Evolutionary conservation across 2,113 vertebrate genomes (phyloP), one percentile per base, ranked within the genome.

Genomic region (Suricata suricatta): DNA sequence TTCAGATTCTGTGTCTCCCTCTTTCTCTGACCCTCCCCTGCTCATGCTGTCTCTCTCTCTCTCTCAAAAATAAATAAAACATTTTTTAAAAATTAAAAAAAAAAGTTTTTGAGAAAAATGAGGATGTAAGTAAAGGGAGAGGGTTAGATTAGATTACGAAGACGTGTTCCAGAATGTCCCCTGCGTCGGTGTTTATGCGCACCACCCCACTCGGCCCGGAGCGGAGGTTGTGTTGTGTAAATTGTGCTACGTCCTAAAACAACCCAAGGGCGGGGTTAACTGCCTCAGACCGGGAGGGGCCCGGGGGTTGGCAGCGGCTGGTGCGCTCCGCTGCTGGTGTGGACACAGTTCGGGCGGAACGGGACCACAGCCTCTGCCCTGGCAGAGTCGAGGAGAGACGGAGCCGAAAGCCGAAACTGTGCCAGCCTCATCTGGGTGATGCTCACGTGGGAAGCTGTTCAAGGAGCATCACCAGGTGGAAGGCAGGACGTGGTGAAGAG

Each of bases 201-300:
- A 80, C 7, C 17, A 4, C 2, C n/a, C 27, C 50, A 13, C 14
- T 31, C 27, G 29, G 38, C 29, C n/a, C 1, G 0, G 31, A 54
- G 50, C 2, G 21, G 41, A 63, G 19, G 33, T 50, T 1, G 7
- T 29, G 52, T 82, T 9, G 41, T 41, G 41, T 41, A 35, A n/a
- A 25, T 31, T 14, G 12, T 0, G n/a, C 44, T 47, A 21, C 17
- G 0, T 6, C 7, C 0, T 2, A 2, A n/a, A 57, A 66, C 6
- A 14, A 10, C 5, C 11, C 17, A 41, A 2, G 12, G 5, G 5
- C 27, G 50, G 13, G 3, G 21, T 21, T 19, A 33, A 25, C 10
- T 14, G 25, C 50, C 38, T 60, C 85, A 21, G 38, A 6, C 31
- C 3, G 6, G 10, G 1, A 7, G 2, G 47, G 29, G 25, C 68